Percentiles rank a stretch among this genome's conserved stretches.
Conservation (phyloP, 2,888 invertebrate genomes). For the Polyploca ridens region DNA sequence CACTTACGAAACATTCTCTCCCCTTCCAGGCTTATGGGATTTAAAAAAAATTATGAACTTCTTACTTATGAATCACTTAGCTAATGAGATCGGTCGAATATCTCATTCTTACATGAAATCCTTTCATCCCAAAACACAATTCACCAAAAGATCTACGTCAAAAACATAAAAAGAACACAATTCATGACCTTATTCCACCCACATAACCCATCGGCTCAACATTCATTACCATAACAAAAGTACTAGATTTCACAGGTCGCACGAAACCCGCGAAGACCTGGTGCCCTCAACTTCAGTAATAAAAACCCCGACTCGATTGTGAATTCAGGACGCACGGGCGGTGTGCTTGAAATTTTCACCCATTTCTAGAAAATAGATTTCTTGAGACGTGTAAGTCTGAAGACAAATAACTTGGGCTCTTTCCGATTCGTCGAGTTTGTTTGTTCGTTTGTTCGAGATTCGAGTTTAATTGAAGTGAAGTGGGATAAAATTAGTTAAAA, state of each 20-base stretch:
- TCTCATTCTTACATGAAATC: too few species aligned
- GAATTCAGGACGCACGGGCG: constrained; percentile 56
- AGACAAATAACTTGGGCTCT: constrained; percentile 42
- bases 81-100: too few species aligned
- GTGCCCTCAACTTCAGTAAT: constrained; percentile 39
- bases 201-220: background rate
- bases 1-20: too few species aligned
- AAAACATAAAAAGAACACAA: background rate
- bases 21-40: too few species aligned
- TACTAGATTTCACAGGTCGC: constrained; percentile 27
- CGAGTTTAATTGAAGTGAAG: constrained; percentile 15
- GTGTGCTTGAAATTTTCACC: constrained; percentile 63
- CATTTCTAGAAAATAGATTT: constrained; percentile 65
- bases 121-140: background rate
- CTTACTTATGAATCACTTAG: too few species aligned
- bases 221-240: constrained; percentile 9
- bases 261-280: constrained; percentile 27
- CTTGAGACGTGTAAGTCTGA: constrained; percentile 30
- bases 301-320: constrained; percentile 49
- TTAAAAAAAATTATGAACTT: too few species aligned
- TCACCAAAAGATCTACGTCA: background rate
- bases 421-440: constrained; percentile 8
- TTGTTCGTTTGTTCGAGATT: constrained; percentile 1
- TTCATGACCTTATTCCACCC: background rate
- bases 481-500: background rate